Evolutionary conservation across 2,113 vertebrate genomes (phyloP), one percentile per base, ranked within the genome.

Genomic region (Phasianus colchicus): DNA sequence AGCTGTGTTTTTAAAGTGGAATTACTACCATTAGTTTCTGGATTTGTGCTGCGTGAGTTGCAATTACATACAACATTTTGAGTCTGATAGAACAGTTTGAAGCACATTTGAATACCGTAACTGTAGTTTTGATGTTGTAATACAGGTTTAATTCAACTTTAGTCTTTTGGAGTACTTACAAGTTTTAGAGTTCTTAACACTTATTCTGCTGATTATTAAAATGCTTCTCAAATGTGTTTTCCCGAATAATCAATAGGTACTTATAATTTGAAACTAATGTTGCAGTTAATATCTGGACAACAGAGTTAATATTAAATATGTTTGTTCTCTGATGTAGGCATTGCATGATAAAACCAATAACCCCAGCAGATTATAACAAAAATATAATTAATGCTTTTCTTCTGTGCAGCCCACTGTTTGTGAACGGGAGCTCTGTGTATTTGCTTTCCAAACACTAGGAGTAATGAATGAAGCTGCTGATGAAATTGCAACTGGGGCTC

Each of bases 401-500:
- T 83, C 21, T 40, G 7, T 93, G 60, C 84, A 99, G 99, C 99
- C 99, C 89, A 99, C 99, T 2, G 98, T 99, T 79, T 99, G 99
- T 97, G 99, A 99, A 94, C 97, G 98, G 72, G 99, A 99, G 86
- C 98, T 99, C 55, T 99, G 99, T 90, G 99, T 99, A 54, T 99
- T 99, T 96, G 98, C 99, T 95, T 99, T 99, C 95, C 99, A 99
- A 98, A 99, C 98, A 24, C 94, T 99, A 95, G 99, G 99, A 82
- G 99, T 99, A 74, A 99, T 99, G 99, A 99, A 99, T 0, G 98
- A 99, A 97, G 99, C 99, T 70, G 98, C 99, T 73, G 98, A 99
- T 96, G 98, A 99, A 97, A 99, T 99, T 82, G 99, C 99, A 86
- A 99, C 99, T n/a, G 99, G 99, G 74, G 98, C 99, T 95, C 98